A percentile compares a stretch with the other conserved stretches of the same genome.
These are phyloP conservation scores for Apocheima hispidaria DNA, from an alignment of 2,888 invertebrate species.

Conservation along the genomic window DNA sequence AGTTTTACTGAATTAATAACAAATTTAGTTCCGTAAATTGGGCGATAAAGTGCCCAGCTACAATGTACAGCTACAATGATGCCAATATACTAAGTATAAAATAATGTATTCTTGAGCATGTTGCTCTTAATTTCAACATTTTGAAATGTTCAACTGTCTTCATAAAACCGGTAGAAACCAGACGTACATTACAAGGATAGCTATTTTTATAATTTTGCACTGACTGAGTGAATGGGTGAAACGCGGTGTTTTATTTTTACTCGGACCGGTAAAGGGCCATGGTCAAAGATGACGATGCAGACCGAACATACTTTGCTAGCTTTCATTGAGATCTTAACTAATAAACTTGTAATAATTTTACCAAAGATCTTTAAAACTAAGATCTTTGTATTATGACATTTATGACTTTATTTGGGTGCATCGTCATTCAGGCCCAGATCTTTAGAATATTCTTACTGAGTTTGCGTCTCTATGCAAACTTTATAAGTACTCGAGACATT, in stretches of 20 bases:
- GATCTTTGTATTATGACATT: too few relatives aligned
- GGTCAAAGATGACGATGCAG: constrained; percentile 1
- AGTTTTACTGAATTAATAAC: not conserved
- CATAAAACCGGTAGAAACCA: constrained; percentile 26
- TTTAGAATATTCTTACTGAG: not conserved
- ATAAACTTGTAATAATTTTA: too few relatives aligned
- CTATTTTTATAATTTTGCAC: constrained; percentile 32
- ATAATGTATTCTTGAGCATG: not conserved
- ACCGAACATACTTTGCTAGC: not conserved
- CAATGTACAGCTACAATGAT: too few relatives aligned
- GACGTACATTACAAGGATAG: constrained; percentile 27
- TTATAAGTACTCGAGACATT: not conserved
- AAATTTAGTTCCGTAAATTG: not conserved
- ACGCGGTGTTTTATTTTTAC: constrained; percentile 28
- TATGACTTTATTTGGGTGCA: not conserved
- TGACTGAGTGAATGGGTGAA: constrained; percentile 29
- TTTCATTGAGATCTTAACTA: too few relatives aligned
- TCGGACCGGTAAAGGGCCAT: constrained; percentile 18
- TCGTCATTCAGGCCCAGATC: not conserved
- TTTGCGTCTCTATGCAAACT: too few relatives aligned
- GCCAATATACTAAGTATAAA: not conserved
- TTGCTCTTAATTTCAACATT: not conserved
- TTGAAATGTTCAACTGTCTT: constrained; percentile 12
- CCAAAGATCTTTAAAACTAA: too few relatives aligned
- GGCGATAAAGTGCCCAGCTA: not conserved